phyloP scores from a whole-genome alignment of 2,888 invertebrate genomes.

The Euspilapteryx auroguttella region DNA sequence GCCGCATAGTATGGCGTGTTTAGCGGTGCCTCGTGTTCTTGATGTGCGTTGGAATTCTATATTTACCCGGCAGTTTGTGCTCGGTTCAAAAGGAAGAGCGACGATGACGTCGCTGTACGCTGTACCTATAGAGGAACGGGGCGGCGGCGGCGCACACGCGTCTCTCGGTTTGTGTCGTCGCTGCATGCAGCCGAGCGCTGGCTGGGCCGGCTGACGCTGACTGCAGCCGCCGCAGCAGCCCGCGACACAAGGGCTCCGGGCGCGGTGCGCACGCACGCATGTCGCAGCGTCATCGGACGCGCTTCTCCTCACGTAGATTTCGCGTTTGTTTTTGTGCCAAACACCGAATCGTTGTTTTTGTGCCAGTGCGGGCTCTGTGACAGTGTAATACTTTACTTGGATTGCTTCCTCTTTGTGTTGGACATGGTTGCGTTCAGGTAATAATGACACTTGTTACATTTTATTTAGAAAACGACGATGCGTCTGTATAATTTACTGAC shows the following conservation, averaged over 20 bases:
- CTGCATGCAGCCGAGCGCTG: neutral
- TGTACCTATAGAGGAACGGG: too few relatives aligned
- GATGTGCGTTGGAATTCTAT: conserved; percentile 45
- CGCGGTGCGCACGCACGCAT: too few relatives aligned
- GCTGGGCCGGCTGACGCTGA: neutral
- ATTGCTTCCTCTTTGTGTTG: conserved; percentile 14
- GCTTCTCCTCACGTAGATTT: too few relatives aligned
- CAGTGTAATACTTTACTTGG: conserved; percentile 15
- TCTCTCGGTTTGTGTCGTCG: too few relatives aligned
- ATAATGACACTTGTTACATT: too few relatives aligned
- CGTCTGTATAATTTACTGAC: too few relatives aligned
- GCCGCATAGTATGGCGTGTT: too few relatives aligned
- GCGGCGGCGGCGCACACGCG: conserved; percentile 11
- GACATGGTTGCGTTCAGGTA: conserved; percentile 32
- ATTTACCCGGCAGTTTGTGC: conserved; percentile 48
- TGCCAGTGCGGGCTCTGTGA: conserved; percentile 17
- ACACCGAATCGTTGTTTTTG: too few relatives aligned
- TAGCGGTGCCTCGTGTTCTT: too few relatives aligned
- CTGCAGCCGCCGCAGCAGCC: neutral
- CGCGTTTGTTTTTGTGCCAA: too few relatives aligned
- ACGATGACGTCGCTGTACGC: conserved; percentile 36
- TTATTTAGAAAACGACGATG: too few relatives aligned
- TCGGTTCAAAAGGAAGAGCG: conserved; percentile 35
- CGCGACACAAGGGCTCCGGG: neutral
- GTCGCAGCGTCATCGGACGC: too few relatives aligned